A percentile compares a stretch with the other conserved stretches of the same genome.
These are phyloP conservation scores for Epinephelus fuscoguttatus DNA, from an alignment of 2,113 vertebrate species.

Conservation along the genomic window DNA sequence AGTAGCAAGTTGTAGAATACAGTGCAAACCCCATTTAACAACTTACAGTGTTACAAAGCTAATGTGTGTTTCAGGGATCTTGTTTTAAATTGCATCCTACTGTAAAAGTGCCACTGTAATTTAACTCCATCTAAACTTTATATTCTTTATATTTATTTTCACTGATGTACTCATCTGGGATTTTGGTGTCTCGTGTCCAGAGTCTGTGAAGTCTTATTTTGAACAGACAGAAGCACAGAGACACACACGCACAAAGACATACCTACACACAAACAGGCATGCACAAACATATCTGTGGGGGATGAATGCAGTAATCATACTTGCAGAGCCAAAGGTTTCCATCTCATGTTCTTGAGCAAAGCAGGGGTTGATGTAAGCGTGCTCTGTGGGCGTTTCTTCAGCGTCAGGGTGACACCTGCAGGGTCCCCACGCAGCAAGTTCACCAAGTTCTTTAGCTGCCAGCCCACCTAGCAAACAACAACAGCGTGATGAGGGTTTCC, in stretches of 20 bases:
- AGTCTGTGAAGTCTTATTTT: conserved; percentile 36
- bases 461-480: conserved; percentile 81
- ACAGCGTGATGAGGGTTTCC: conserved; percentile 3
- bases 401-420: conserved; percentile 83
- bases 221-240: conserved; percentile 25
- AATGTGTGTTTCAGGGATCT: background rate
- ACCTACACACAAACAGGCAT: conserved; percentile 22
- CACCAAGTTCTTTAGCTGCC: conserved; percentile 87
- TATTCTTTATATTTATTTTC: background rate
- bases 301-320: conserved; percentile 62
- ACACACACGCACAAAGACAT: conserved; percentile 38
- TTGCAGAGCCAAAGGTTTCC: conserved; percentile 87
- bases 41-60: too few species aligned
- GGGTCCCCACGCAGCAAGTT: conserved; percentile 85
- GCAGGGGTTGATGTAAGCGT: conserved; percentile 86
- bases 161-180: background rate
- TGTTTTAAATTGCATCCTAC: background rate
- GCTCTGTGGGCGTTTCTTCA: conserved; percentile 88
- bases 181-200: background rate
- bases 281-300: conserved; percentile 14
- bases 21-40: background rate
- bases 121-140: background rate
- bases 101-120: background rate
- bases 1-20: background rate
- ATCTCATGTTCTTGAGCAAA: conserved; percentile 88